A percentile compares a stretch with the other conserved stretches of the same genome.
Evolutionary conservation across 1,140 invertebrate species (phyloP).

Genomic region (Pogonomyrmex californicus): DNA sequence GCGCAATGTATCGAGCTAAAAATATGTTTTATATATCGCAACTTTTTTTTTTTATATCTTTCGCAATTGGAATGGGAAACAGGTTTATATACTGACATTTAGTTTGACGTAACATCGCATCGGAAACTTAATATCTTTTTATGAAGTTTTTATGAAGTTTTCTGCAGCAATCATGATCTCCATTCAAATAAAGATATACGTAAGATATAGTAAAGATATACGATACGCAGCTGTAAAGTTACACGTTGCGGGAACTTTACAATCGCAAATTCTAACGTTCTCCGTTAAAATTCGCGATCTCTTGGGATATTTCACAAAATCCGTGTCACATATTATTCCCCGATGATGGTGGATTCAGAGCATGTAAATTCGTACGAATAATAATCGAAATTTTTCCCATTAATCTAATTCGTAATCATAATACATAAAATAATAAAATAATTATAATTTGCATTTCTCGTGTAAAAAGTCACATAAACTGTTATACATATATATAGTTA

Average conservation of each 20-base stretch:
- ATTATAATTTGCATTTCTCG: background rate
- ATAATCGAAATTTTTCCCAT: background rate
- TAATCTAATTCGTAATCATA: background rate
- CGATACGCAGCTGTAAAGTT: background rate
- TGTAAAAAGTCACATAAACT: background rate
- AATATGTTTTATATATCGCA: background rate
- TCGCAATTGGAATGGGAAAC: background rate
- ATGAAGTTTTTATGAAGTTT: background rate
- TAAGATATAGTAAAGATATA: too few species aligned
- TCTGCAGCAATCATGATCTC: background rate
- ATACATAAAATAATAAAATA: background rate
- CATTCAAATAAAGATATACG: background rate
- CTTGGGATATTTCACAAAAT: slow-evolving; percentile 1
- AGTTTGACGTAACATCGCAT: background rate
- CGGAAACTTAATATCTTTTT: background rate
- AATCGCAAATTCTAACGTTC: slow-evolving; percentile 2
- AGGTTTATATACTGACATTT: background rate
- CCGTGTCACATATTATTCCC: background rate
- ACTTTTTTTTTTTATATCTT: slow-evolving; percentile 11
- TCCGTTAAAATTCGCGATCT: slow-evolving; percentile 18
- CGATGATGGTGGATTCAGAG: background rate
- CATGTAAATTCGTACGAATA: background rate
- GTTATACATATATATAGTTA: background rate
- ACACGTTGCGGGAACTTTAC: background rate
- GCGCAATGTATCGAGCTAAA: slow-evolving; percentile 15